phyloP scores from a whole-genome alignment of 2,797 vertebrate species.

The Peromyscus aztecus region DNA sequence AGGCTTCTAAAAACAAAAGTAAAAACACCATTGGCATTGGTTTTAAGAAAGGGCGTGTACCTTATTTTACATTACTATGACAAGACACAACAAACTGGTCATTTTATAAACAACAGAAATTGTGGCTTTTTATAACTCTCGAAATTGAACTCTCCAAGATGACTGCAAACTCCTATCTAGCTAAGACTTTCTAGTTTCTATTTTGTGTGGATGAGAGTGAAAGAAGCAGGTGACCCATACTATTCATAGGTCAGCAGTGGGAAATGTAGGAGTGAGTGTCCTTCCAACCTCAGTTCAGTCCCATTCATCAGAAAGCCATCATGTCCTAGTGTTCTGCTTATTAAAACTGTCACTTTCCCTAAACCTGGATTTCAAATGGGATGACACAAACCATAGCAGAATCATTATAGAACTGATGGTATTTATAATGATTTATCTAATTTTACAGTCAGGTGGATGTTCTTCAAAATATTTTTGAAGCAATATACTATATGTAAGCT shows the following conservation, averaged over 20 bases:
- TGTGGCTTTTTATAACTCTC: neutral
- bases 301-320: neutral
- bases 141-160: neutral
- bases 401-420: too few species aligned
- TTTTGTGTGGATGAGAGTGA: neutral
- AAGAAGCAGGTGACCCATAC: neutral
- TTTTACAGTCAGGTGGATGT: too few species aligned
- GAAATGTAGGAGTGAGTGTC: neutral
- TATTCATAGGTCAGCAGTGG: too few species aligned
- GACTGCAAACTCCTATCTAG: neutral
- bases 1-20: neutral
- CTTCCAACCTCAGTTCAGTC: neutral
- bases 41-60: neutral
- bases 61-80: neutral
- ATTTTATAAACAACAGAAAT: neutral
- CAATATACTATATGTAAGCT: too few species aligned
- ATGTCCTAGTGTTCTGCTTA: neutral
- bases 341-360: neutral
- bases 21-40: neutral
- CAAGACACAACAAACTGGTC: neutral
- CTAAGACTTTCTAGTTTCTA: neutral
- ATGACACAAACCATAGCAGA: neutral
- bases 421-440: too few species aligned
- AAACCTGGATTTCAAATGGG: neutral
- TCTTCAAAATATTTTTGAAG: neutral